Evolutionary conservation across 2,113 vertebrate species (phyloP), one percentile per base, ranked within the genome.

Genomic region (Gopherus evgoodei): DNA sequence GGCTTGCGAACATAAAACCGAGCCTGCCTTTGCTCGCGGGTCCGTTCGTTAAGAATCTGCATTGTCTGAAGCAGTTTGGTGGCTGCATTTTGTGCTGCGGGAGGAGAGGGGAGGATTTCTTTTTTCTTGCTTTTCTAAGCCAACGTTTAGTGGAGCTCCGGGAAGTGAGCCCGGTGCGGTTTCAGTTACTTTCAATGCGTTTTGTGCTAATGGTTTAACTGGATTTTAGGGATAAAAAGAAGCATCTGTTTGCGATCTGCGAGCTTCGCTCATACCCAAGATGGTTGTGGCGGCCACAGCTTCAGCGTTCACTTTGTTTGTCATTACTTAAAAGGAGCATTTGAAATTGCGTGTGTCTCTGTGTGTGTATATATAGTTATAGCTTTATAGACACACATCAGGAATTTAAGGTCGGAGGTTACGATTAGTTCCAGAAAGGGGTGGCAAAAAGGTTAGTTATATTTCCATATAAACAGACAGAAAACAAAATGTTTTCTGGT

Each of bases 291-390:
- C 96, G 95, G 95, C 95, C 89, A 84, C 94, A 95, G 96, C 97
- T 97, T 97, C 92, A 62, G 69, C 95, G 96, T 97, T 97, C 95
- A 95, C 95, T 97, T 97, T 97, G 95, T 96, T 96, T 97, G 69
- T 95, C 94, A 93, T 84, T 95, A 95, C 95, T 97, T 97, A 94
- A 96, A 91, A 95, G 72, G 79, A 88, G 27, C 87, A 49, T 94
- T 97, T 91, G 81, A 89, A 47, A 93, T 92, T 88, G 81, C 72
- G 81, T 75, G 50, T 52, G 93, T 86, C 27, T 81, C 52, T 62
- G 76, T 2, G 6, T 88, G 83, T 95, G 95, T 83, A 53, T 72
- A 53, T 88, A 22, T 50, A 93, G 94, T 84, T 96, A 86, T 78
- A 82, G 84, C 85, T 92, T 80, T 69, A 86, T 42, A 10, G 47